Evolutionary conservation across 2,113 vertebrate genomes (phyloP), one percentile per base, ranked within the genome.

Genomic region (Mastomys coucha): DNA sequence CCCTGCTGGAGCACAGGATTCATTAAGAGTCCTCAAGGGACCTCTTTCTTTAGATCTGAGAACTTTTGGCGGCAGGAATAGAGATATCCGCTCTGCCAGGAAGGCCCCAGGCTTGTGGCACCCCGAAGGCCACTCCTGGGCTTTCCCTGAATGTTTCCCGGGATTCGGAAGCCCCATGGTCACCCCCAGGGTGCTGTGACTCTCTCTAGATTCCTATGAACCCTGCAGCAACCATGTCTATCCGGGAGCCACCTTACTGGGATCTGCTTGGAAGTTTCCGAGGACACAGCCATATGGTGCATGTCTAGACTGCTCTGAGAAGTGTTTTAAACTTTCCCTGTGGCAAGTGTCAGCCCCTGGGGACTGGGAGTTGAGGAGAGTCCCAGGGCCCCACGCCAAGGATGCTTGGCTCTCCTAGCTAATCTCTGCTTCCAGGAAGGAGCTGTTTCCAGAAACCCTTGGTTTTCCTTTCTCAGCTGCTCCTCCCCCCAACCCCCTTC

Each of bases 51-150:
- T 76, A 78, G 78, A 26, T 96, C 90, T 86, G 94, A 91, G 94
- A 77, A 81, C 49, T 88, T 88, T 20, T 36, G 53, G 70, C 77
- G 92, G 75, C 88, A 49, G 77, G 91, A 95, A 96, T 95, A 93
- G 94, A 97, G 92, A 96, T 17, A 65, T 91, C 96, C 20, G 1
- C 81, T 88, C 96, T 97, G 96, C 93, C 63, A 14, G 97, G 96
- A 97, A 97, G 93, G 81, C 92, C 85, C 58, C 65, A 28, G 58
- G 89, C 75, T 96, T 33, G 31, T 36, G 28, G 82, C 82, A 12
- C 31, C 0, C 6, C 36, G 67, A 51, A 11, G 77, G 77, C 81
- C 63, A 67, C 91, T 82, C 89, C 0, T 0, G 84, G 95, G 75
- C 56, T 91, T 96, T 88, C 87, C 93, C 63, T 1, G 42, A 16